Evolutionary conservation across 2,797 vertebrate genomes (phyloP).

Genomic region (Sebastes wilsoni): DNA sequence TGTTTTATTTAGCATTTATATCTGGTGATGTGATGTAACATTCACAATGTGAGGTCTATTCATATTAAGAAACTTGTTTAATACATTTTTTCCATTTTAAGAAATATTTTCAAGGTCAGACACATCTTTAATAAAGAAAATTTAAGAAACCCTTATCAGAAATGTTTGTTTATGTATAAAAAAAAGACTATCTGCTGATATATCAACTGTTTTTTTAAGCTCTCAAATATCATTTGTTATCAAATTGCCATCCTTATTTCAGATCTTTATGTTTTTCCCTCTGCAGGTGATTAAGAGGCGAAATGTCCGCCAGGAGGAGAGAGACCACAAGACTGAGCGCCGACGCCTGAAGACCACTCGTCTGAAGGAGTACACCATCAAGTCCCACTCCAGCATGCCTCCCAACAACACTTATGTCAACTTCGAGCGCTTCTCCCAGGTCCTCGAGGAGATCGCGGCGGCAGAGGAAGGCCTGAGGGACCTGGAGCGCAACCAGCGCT

Average conservation of each 20-base stretch:
- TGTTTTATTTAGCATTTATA: not conserved
- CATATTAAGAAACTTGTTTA: no score
- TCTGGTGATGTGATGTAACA: not conserved
- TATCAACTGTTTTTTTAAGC: not conserved
- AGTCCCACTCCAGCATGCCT: conserved; percentile 99
- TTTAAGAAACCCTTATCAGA: not conserved
- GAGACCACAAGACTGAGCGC: conserved; percentile 89
- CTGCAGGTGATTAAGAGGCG: conserved; percentile 93
- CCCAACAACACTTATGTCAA: conserved; percentile 99
- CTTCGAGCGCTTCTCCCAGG: conserved; percentile 97
- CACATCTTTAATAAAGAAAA: not conserved
- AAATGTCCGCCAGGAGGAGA: conserved; percentile 92
- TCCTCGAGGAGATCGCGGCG: conserved; percentile 92
- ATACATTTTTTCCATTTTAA: not conserved
- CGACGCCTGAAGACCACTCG: conserved; percentile 95
- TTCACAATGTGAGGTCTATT: not conserved
- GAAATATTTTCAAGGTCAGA: not conserved
- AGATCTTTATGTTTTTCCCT: not conserved
- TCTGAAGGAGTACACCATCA: conserved; percentile 98
- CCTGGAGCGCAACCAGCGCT: conserved; percentile 90
- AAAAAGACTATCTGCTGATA: not conserved
- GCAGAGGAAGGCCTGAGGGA: conserved; percentile 92
- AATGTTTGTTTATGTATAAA: not conserved
- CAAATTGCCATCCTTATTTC: not conserved
- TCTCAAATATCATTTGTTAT: not conserved